Percentiles rank a stretch among this genome's conserved stretches.
Conservation (phyloP, 2,888 invertebrate species). For the Drosophila gaucha region DNA sequence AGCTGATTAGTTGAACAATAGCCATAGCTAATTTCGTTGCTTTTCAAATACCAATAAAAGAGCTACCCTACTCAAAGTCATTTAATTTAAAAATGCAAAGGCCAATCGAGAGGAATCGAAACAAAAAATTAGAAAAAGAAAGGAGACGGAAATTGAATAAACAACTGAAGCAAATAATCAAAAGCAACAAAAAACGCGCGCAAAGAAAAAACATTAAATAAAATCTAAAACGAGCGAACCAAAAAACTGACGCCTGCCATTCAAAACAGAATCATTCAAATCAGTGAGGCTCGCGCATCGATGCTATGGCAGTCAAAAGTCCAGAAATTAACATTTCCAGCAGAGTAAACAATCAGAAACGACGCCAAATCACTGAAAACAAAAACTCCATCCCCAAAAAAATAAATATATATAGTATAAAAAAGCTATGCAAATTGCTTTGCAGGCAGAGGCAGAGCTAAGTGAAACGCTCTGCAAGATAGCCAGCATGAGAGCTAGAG, state of each 20-base stretch:
- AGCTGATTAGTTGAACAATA: slow-evolving; percentile 15
- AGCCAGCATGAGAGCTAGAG: not conserved
- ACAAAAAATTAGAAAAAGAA: slow-evolving; percentile 21
- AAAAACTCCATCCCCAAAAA: slow-evolving; percentile 13
- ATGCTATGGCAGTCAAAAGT: slow-evolving; percentile 70
- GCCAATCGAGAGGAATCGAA: slow-evolving; percentile 55
- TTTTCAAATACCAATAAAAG: slow-evolving; percentile 20
- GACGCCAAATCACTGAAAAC: slow-evolving; percentile 54
- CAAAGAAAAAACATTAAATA: slow-evolving; percentile 37
- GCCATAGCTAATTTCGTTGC: slow-evolving; percentile 28
- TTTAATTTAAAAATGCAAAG: slow-evolving; percentile 54
- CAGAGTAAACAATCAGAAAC: slow-evolving; percentile 72
- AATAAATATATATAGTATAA: slow-evolving; percentile 15
- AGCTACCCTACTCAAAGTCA: slow-evolving; percentile 9
- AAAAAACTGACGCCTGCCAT: slow-evolving; percentile 56
- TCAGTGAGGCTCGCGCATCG: slow-evolving; percentile 53
- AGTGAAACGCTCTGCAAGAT: slow-evolving; percentile 8
- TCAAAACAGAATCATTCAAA: slow-evolving; percentile 68
- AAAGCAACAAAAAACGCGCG: slow-evolving; percentile 55
- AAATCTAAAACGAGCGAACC: slow-evolving; percentile 17
- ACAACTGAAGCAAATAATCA: slow-evolving; percentile 74
- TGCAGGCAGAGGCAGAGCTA: slow-evolving; percentile 7
- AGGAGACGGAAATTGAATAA: slow-evolving; percentile 70
- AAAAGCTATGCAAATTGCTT: slow-evolving; percentile 64
- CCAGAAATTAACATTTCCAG: slow-evolving; percentile 78